Evolutionary conservation across 2,888 invertebrate genomes (phyloP), one percentile per base, ranked within the genome.

Genomic region (Crossocerus cetratus): DNA sequence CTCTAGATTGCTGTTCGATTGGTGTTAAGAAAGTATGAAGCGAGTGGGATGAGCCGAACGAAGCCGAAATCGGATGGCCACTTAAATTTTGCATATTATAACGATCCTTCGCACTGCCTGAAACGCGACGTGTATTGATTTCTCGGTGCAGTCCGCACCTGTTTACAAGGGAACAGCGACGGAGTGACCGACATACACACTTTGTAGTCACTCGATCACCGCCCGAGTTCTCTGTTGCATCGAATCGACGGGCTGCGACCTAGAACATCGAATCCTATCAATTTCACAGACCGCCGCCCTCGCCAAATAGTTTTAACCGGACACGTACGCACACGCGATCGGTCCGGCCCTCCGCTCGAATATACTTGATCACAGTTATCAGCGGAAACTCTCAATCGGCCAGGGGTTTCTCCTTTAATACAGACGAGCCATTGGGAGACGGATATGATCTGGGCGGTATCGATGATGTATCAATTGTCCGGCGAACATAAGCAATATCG

Each of bases 241-340:
- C 14, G 16, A 53, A 68, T 65, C 16, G 49, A 14, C 13, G 55
- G 16, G 44, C 5, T 56, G 32, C 59, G 59, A 23, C 63, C 60
- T 60, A 54, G 63, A 69, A 69, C 56, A 61, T 44, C 16, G 64
- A 74, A 70, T 70, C 70, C 67, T 53, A 60, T 65, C 65, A 58
- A 74, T 79, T 80, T 79, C 80, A 80, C 77, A 77, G 68, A 69
- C 72, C 74, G 58, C 69, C 74, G 58, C 60, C 45, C 53, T 21
- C 42, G 18, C n/a, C 14, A 18, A 67, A 65, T 45, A 65, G 57
- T 42, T 21, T 49, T 42, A 14, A 8, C 11, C 18, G 58, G 49
- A 14, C 49, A 13, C 49, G 4, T 16, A 49, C 16, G 11, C 14
- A 49, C 16, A 16, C 49, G 49, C 49, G 49, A 49, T 49, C 16